A percentile compares a stretch with the other conserved stretches of the same genome.
phyloP scores from a whole-genome alignment of 2,113 vertebrate species.

The Brachypodius melanocephalos region DNA sequence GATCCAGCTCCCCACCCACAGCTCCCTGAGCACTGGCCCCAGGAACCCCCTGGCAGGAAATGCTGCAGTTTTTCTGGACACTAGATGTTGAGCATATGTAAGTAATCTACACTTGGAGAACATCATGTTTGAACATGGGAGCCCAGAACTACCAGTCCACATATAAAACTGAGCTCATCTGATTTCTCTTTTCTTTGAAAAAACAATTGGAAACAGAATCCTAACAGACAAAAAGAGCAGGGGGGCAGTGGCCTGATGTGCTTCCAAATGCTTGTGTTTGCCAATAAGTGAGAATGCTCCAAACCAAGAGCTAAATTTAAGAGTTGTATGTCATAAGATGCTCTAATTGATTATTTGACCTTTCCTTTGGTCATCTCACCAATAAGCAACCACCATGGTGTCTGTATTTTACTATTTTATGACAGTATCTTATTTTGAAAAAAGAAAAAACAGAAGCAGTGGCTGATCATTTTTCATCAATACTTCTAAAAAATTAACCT shows the following conservation, averaged over 20 bases:
- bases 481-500: not conserved
- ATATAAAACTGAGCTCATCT: not conserved
- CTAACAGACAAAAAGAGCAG: not conserved
- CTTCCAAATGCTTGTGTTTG: not conserved
- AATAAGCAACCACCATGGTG: not conserved
- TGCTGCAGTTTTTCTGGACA: not conserved
- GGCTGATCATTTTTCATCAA: not conserved
- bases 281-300: not conserved
- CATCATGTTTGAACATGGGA: not conserved
- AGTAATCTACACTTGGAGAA: not conserved
- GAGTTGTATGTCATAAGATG: rapidly evolving
- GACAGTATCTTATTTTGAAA: not conserved
- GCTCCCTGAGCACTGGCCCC: not conserved
- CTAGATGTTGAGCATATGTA: rapidly evolving
- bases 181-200: not conserved
- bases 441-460: not conserved
- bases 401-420: not conserved
- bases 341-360: not conserved
- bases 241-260: not conserved
- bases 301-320: not conserved
- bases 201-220: not conserved
- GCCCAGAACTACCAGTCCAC: not conserved
- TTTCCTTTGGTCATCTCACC: not conserved
- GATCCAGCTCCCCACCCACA: not conserved
- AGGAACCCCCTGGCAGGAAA: not conserved